A percentile compares a stretch with the other conserved stretches of the same genome.
phyloP scores from a whole-genome alignment of 2,113 vertebrate genomes.

The Dromaius novaehollandiae region DNA sequence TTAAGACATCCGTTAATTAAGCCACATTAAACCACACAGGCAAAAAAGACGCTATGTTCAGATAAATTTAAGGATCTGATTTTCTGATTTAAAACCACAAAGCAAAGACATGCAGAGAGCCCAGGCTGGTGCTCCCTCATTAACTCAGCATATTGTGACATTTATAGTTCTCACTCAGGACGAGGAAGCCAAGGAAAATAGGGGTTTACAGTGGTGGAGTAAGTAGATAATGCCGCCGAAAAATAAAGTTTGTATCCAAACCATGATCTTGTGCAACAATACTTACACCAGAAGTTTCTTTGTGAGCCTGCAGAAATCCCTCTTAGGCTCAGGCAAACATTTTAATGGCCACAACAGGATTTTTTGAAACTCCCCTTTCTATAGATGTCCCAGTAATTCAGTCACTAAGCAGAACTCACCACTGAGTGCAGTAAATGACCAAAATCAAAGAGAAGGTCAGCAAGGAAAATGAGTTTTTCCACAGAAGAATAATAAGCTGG shows the following conservation, averaged over 20 bases:
- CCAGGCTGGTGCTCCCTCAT: constrained; percentile 48
- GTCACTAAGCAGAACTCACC: background rate
- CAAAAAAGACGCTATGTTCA: constrained; percentile 72
- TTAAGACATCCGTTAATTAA: constrained; percentile 80
- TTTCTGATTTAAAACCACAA: constrained; percentile 72
- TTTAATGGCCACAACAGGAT: background rate
- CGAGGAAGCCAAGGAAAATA: background rate
- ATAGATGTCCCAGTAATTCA: background rate
- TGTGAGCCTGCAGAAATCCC: background rate
- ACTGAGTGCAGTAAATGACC: background rate
- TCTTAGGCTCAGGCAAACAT: background rate
- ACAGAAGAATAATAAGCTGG: background rate
- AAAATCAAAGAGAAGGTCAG: background rate
- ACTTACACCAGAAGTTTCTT: background rate
- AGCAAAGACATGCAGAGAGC: constrained; percentile 45
- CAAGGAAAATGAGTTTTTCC: background rate
- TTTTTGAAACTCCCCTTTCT: background rate
- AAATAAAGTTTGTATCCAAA: background rate
- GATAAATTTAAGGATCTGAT: constrained; percentile 74
- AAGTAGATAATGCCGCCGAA: background rate
- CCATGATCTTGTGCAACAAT: background rate
- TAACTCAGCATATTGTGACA: constrained; percentile 48
- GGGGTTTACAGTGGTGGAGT: background rate
- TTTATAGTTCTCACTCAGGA: constrained; percentile 21
- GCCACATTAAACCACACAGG: constrained; percentile 70